Evolutionary conservation across 2,797 vertebrate genomes (phyloP), one percentile per base, ranked within the genome.

Genomic region (Erethizon dorsatum): DNA sequence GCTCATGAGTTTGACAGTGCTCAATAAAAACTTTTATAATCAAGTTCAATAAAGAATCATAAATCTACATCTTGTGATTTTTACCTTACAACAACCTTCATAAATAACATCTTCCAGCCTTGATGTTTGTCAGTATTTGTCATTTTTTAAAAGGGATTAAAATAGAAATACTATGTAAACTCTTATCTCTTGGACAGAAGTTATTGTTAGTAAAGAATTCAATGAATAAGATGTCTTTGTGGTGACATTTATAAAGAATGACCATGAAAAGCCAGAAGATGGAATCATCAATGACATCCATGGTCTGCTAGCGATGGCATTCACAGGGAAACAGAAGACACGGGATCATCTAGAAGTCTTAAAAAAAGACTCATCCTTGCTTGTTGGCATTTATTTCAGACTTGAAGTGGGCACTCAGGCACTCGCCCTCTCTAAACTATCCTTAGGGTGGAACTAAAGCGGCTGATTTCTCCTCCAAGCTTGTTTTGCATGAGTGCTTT

Each of bases 161-260:
- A 98, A 90, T 97, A 98, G 96, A 98, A 98, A 98, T 97, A 97
- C 98, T 95, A 95, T 59, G 79, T 98, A 91, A 98, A 97, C 89
- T 97, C 97, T 98, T 94, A 86, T 88, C 97, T 98, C 97, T 97
- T 96, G 4, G 98, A 97, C 90, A 96, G 98, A 98, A 98, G 98
- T 98, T 98, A 98, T 97, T 98, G 97, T 98, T 98, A 97, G 98
- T 96, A 98, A 98, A 98, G 93, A 96, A 97, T 98, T 98, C 96
- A 96, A 95, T 77, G 57, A 96, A 97, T 97, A 98, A 97, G 96
- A 98, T 97, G 75, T 97, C 97, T 98, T 97, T 97, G 96, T 88
- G 90, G 96, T 79, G 97, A 88, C 95, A 96, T 92, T 94, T 83
- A 88, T 97, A 97, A 97, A 97, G 98, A 95, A 95, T 95, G 96